Base-by-base conservation (phyloP, 2,888 invertebrate species). In the Melanophora roralis region DNA sequence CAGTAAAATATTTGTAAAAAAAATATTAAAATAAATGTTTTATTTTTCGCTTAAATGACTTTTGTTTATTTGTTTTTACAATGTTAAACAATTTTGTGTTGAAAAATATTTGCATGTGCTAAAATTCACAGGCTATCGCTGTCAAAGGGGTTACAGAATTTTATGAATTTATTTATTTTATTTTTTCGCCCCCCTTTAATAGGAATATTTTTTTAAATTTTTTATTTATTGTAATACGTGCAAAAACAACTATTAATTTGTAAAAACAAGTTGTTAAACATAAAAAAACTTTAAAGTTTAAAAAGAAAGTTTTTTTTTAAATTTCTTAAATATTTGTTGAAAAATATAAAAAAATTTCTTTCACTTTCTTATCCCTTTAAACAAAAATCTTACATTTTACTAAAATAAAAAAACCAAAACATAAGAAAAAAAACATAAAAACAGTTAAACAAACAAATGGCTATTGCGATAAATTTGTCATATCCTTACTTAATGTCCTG, bases 391-490 rank as follows among this genome's bases (percentile, higher is more conserved):
- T 36, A 21, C 16, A 40, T 55, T 57, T 51, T 49, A 53, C 59
- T 57, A 67, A 72, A 21, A 65, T 40, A 64, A 27, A 27, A 6
- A 5, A 23, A 51, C 43, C 21, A 38, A 36, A 32, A 40, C 12
- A 21, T 32, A 34, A 59, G 21, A 14, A 49, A 59, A 40, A 74
- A 68, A 67, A 45, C 38, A 64, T 45, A 21, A 65, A 43, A 55
- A 73, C 62, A 75, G 45, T 69, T 77, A 16, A 76, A 69, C 69
- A 77, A 75, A 80, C 81, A 80, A 75, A 62, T 82, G 74, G 68
- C 71, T 83, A 82, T 82, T 82, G 83, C 84, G 85, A 86, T 86
- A 86, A 86, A 86, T 86, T 85, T 86, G 86, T 86, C 86, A 86
- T 85, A 84, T 86, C 84, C 85, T 84, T 85, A 49, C 85, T 84